Percentiles rank a stretch among this genome's conserved stretches.
These are phyloP conservation scores for Noctua pronuba DNA, from an alignment of 2,888 invertebrate genomes.

Conservation along the genomic window DNA sequence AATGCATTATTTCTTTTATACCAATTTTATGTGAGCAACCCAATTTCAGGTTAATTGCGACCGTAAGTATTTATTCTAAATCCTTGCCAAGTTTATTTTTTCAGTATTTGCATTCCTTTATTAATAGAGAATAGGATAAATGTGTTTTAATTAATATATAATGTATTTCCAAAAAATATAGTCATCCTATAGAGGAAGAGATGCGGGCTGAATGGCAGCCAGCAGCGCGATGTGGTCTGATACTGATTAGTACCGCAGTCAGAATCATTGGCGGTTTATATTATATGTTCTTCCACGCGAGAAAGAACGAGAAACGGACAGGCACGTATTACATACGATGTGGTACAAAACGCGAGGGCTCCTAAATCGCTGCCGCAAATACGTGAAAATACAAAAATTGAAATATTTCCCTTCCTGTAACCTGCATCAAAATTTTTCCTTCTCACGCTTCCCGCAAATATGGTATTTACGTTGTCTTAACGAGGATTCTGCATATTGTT, in stretches of 20 bases:
- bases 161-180: slow-evolving; percentile 33
- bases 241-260: slow-evolving; percentile 67
- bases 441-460: slow-evolving; percentile 30
- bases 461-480: slow-evolving; percentile 32
- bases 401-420: not conserved
- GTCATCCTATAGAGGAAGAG: slow-evolving; percentile 67
- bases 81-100: slow-evolving; percentile 32
- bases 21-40: slow-evolving; percentile 21
- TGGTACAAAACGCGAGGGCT: slow-evolving; percentile 10
- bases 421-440: slow-evolving; percentile 12
- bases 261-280: slow-evolving; percentile 58
- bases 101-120: slow-evolving; percentile 7
- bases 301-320: slow-evolving; percentile 17
- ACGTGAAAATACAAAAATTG: slow-evolving; percentile 17
- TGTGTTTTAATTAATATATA: not conserved
- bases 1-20: slow-evolving; percentile 43
- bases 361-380: slow-evolving; percentile 14
- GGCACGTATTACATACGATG: slow-evolving; percentile 36
- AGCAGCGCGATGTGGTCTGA: slow-evolving; percentile 66
- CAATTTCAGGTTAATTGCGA: slow-evolving; percentile 38
- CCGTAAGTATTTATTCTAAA: slow-evolving; percentile 15
- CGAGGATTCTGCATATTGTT: slow-evolving; percentile 39
- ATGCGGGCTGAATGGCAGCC: slow-evolving; percentile 74
- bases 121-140: not conserved
- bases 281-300: slow-evolving; percentile 32